phyloP scores from a whole-genome alignment of 2,888 invertebrate genomes.

The Lysandra coridon region DNA sequence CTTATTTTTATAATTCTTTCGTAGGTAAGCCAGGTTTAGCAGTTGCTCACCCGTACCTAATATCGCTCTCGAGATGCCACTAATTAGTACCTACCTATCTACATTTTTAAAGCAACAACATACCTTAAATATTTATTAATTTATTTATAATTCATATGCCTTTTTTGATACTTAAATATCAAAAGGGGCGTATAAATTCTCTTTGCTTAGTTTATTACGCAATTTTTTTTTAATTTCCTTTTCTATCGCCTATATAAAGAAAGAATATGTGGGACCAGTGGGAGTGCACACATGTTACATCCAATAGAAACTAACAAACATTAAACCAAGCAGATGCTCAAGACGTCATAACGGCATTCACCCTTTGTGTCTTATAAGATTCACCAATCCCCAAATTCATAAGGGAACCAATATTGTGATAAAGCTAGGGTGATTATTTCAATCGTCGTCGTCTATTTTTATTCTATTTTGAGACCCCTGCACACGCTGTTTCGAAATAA shows the following conservation, averaged over 20 bases:
- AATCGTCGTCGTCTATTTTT: constrained; percentile 14
- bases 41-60: not conserved
- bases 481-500: not conserved
- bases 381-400: constrained; percentile 14
- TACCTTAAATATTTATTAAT: no score
- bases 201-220: not conserved
- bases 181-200: not conserved
- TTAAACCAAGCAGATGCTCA: constrained; percentile 21
- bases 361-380: constrained; percentile 26
- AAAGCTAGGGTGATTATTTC: constrained; percentile 6
- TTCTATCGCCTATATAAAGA: not conserved
- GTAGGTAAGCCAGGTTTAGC: not conserved
- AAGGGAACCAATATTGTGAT: not conserved
- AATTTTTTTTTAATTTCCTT: not conserved
- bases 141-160: no score
- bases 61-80: no score
- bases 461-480: constrained; percentile 11
- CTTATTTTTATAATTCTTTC: not conserved
- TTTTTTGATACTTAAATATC: not conserved
- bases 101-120: no score
- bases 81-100: no score
- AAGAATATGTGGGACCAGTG: not conserved
- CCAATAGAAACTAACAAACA: not conserved
- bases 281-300: not conserved
- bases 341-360: constrained; percentile 17